These are phyloP conservation scores for Listronotus oregonensis DNA, from an alignment of 1,140 invertebrate species.

Conservation along the genomic window DNA sequence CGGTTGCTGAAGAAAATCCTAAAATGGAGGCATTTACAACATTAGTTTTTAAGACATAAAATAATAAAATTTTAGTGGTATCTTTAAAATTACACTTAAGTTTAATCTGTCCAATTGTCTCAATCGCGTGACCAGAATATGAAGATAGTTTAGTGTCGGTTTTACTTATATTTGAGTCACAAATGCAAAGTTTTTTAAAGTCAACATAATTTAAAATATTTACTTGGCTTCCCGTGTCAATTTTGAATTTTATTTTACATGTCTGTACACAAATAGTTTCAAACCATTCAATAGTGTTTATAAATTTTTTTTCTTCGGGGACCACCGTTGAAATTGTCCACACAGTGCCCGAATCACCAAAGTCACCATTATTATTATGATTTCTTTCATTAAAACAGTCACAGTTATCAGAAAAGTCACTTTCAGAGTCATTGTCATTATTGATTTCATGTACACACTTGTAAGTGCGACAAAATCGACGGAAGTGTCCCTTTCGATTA, in stretches of 20 bases:
- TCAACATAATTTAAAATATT: slow-evolving; percentile 3
- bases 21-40: too few relatives aligned
- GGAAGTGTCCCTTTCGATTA: slow-evolving; percentile 13
- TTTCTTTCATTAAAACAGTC: background rate
- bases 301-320: background rate
- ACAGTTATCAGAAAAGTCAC: background rate
- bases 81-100: too few relatives aligned
- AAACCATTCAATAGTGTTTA: background rate
- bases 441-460: background rate
- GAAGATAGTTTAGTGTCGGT: too few relatives aligned
- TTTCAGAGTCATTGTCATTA: background rate
- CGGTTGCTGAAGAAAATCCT: too few relatives aligned
- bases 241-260: background rate
- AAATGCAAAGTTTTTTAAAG: background rate
- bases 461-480: slow-evolving; percentile 1
- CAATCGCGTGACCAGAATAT: slow-evolving; percentile 1
- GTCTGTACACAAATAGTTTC: background rate
- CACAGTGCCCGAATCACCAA: background rate
- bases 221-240: slow-evolving; percentile 7
- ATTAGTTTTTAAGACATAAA: too few relatives aligned
- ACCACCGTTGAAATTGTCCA: background rate
- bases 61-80: too few relatives aligned
- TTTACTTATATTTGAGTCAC: background rate
- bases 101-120: slow-evolving; percentile 1
- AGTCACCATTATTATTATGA: background rate